Base-by-base conservation (phyloP, 2,113 vertebrate species). In the Nesospiza acunhae region DNA sequence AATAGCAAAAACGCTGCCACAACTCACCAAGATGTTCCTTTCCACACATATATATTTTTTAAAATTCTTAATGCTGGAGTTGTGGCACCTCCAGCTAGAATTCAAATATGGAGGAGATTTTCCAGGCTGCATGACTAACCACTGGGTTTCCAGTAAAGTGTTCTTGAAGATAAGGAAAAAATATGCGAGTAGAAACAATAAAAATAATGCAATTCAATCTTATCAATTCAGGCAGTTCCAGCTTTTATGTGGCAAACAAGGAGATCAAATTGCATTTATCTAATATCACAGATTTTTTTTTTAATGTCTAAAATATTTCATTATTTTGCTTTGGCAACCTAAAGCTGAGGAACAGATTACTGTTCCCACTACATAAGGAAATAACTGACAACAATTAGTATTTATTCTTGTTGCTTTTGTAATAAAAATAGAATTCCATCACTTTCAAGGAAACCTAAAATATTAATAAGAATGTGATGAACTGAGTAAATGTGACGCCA, bases 341-440 rank as follows among this genome's bases (percentile, higher is more conserved):
- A 92, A 96, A 93, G 84, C 89, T 84, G 91, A 94, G 83, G 95
- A 93, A 95, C 95, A 97, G 89, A 96, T 97, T 95, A 97, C 90
- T 94, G 96, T 95, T 97, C 86, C 95, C 95, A 92, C 96, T 94
- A 91, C 95, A 96, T 96, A 95, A 94, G 96, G 91, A 97, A 97
- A 96, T 84, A 97, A 95, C 93, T 96, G 96, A 95, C 93, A 95
- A 96, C 94, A 96, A 95, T 97, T 97, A 96, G 92, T 96, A 97
- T 96, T 96, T 96, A 97, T 97, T 97, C 96, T 95, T 96, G 95
- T 96, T 96, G 86, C 92, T 93, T 97, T 97, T 96, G 96, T 94
- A 96, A 96, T 97, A 96, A 97, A 97, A 97, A 97, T 97, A 97
- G 96, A 97, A 96, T 96, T 97, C 95, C 96, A 96, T 97, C 96